These are phyloP conservation scores for Brachylomia viminalis DNA, from an alignment of 2,888 invertebrate species.

Conservation along the genomic window DNA sequence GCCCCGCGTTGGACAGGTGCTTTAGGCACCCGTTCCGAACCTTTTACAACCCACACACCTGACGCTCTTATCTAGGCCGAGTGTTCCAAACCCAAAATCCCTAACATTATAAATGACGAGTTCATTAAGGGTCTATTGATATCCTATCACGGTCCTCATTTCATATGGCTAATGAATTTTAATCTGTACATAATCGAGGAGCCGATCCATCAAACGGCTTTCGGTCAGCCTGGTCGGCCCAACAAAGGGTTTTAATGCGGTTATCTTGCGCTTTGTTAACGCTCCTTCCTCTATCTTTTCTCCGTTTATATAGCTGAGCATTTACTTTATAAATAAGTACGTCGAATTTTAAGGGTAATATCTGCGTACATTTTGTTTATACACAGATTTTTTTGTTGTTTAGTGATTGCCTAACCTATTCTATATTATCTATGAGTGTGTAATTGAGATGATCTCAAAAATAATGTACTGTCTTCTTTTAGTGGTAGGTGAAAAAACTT, in stretches of 20 bases:
- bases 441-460: too few species aligned
- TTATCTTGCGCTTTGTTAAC: conserved; percentile 84
- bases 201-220: conserved; percentile 84
- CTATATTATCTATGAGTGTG: too few species aligned
- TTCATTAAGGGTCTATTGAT: conserved; percentile 54
- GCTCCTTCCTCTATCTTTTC: conserved; percentile 82
- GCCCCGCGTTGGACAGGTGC: not conserved
- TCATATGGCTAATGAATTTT: conserved; percentile 70
- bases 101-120: conserved; percentile 49
- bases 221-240: conserved; percentile 73
- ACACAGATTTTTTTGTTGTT: not conserved
- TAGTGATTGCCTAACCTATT: too few species aligned
- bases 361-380: conserved; percentile 7
- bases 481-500: too few species aligned
- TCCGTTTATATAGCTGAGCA: conserved; percentile 30
- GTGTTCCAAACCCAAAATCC: conserved; percentile 34
- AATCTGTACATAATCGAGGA: conserved; percentile 75
- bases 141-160: conserved; percentile 56
- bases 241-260: conserved; percentile 87
- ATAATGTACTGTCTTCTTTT: too few species aligned
- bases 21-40: not conserved
- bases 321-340: conserved; percentile 42
- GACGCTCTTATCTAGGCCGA: not conserved
- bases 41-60: not conserved
- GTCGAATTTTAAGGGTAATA: conserved; percentile 34